Conservation (phyloP, 2,113 vertebrate species). For the Dasyprocta punctata region DNA sequence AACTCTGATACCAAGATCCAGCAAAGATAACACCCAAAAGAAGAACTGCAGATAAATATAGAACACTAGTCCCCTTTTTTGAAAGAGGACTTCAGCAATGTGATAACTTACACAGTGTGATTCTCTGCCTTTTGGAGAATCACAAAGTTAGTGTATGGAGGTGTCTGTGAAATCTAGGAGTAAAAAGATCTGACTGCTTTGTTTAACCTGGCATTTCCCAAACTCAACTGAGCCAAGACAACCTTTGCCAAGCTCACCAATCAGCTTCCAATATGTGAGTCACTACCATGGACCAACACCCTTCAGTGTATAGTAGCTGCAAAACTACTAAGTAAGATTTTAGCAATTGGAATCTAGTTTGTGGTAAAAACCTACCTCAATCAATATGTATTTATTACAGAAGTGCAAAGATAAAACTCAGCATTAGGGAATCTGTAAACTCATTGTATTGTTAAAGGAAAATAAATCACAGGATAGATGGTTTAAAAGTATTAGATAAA, state of each 20-base stretch:
- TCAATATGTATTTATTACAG: background rate
- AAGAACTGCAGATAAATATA: background rate
- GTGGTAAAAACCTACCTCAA: background rate
- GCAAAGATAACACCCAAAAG: background rate
- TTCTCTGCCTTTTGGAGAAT: background rate
- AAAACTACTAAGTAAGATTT: conserved; percentile 17
- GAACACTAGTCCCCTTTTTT: background rate
- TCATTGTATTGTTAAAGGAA: conserved; percentile 36
- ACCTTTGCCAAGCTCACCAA: background rate
- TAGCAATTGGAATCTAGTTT: conserved; percentile 28
- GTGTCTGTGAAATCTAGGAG: background rate
- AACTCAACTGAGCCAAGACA: background rate
- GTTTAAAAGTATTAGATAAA: conserved; percentile 41
- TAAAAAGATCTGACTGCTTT: background rate
- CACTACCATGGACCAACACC: background rate
- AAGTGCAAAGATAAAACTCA: conserved; percentile 6
- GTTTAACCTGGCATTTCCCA: conserved; percentile 28
- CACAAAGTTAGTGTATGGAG: background rate
- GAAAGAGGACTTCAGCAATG: background rate
- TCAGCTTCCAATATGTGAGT: conserved; percentile 26
- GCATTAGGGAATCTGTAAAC: background rate
- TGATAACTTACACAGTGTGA: background rate
- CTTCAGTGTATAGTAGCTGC: background rate
- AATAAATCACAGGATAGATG: background rate
- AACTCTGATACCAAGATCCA: conserved; percentile 29